Conservation (phyloP, 2,797 vertebrate species). For the Chaenodraco wilsoni region DNA sequence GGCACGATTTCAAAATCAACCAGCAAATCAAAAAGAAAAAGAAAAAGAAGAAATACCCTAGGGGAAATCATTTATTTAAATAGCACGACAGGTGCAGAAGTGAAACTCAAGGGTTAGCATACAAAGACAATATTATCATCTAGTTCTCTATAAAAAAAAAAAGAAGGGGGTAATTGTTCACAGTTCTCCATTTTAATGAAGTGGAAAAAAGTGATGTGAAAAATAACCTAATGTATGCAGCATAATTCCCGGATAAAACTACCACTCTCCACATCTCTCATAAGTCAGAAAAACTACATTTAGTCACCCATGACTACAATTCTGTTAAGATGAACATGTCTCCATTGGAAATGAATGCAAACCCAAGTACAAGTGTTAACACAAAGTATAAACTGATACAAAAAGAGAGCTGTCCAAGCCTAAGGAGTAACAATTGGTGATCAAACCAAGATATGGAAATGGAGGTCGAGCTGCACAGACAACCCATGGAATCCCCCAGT, state of each 20-base stretch:
- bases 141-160: not conserved
- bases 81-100: not conserved
- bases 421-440: not conserved
- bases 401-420: not conserved
- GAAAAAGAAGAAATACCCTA: not conserved
- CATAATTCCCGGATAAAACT: slow-evolving; percentile 5
- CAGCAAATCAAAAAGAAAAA: not conserved
- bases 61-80: not conserved
- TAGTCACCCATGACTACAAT: not conserved
- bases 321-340: not conserved
- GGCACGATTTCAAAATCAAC: not conserved
- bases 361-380: not conserved
- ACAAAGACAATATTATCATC: not conserved
- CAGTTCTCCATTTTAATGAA: slow-evolving; percentile 32
- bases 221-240: not conserved
- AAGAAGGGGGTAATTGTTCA: fast-evolving
- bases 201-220: slow-evolving; percentile 16
- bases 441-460: not conserved
- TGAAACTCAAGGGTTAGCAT: not conserved
- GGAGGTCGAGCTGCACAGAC: not conserved
- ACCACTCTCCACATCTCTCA: not conserved
- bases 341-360: not conserved
- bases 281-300: not conserved
- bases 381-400: not conserved
- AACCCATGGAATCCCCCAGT: slow-evolving; percentile 15